Percentiles rank a stretch among this genome's conserved stretches.
phyloP scores from a whole-genome alignment of 2,888 invertebrate genomes.

The Cybosia mesomella region DNA sequence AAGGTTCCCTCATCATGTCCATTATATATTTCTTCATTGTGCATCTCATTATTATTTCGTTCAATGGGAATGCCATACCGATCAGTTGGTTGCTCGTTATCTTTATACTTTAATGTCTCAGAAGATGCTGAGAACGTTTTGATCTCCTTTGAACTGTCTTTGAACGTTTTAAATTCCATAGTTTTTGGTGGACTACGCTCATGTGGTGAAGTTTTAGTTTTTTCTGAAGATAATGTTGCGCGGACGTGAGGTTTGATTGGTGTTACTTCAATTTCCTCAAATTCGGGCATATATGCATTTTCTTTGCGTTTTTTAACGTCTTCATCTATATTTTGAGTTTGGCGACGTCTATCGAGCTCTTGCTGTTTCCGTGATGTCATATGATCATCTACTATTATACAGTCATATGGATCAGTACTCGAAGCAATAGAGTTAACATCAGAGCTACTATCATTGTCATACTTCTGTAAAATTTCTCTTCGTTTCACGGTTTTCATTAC shows the following conservation, averaged over 20 bases:
- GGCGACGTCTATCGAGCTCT: constrained; percentile 81
- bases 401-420: constrained; percentile 92
- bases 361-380: constrained; percentile 85
- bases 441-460: constrained; percentile 89
- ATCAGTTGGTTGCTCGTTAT: constrained; percentile 76
- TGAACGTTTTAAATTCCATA: constrained; percentile 85
- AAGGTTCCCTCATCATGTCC: constrained; percentile 81
- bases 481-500: constrained; percentile 91
- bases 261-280: constrained; percentile 84
- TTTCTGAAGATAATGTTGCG: constrained; percentile 77
- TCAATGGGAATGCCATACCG: constrained; percentile 81
- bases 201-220: constrained; percentile 74
- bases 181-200: constrained; percentile 78
- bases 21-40: constrained; percentile 74
- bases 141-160: constrained; percentile 82
- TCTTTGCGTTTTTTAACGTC: constrained; percentile 80
- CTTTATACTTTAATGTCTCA: constrained; percentile 83
- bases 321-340: constrained; percentile 72
- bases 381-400: constrained; percentile 94
- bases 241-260: constrained; percentile 83
- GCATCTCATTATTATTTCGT: constrained; percentile 73
- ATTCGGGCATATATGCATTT: constrained; percentile 81
- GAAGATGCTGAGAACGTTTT: constrained; percentile 84
- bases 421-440: constrained; percentile 89
- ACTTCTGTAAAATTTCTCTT: constrained; percentile 91